Evolutionary conservation across 2,888 invertebrate genomes (phyloP).

Genomic region (Halictus ligatus): DNA sequence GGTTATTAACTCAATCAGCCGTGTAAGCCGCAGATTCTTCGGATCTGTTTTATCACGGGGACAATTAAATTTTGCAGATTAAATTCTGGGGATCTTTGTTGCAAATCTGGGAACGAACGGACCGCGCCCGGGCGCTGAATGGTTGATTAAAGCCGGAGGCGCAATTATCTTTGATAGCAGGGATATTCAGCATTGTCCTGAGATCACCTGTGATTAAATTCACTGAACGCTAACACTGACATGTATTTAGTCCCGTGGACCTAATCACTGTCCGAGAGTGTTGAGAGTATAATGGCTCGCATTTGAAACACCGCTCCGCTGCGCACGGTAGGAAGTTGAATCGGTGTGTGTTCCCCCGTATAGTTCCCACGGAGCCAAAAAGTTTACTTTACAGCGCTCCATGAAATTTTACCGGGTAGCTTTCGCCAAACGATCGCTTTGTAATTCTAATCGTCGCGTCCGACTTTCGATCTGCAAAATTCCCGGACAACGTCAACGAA

Average conservation of each 20-base stretch:
- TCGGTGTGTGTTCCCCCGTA: neutral
- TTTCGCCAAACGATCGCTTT: constrained; percentile 27
- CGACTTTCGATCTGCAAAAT: constrained; percentile 6
- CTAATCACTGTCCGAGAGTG: constrained; percentile 63
- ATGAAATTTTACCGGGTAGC: constrained; percentile 40
- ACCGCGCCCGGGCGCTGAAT: constrained; percentile 24
- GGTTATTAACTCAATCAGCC: neutral
- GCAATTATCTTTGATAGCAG: constrained; percentile 63
- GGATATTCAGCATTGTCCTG: constrained; percentile 60
- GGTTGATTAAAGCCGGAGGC: constrained; percentile 53
- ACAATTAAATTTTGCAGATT: constrained; percentile 5
- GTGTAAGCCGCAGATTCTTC: neutral
- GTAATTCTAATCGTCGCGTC: constrained; percentile 42
- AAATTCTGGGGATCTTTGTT: constrained; percentile 21
- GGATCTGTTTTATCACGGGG: neutral
- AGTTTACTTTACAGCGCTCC: constrained; percentile 42
- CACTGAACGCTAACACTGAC: constrained; percentile 54
- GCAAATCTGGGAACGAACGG: constrained; percentile 5
- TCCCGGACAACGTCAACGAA: neutral
- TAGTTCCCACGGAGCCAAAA: constrained; percentile 30
- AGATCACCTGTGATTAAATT: constrained; percentile 63
- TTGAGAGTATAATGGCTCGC: constrained; percentile 59
- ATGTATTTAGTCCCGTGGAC: constrained; percentile 65
- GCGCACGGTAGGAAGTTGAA: constrained; percentile 53
- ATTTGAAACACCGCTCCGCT: constrained; percentile 59